phyloP scores from a whole-genome alignment of 2,888 invertebrate genomes.

The Herminia tarsipennalis region DNA sequence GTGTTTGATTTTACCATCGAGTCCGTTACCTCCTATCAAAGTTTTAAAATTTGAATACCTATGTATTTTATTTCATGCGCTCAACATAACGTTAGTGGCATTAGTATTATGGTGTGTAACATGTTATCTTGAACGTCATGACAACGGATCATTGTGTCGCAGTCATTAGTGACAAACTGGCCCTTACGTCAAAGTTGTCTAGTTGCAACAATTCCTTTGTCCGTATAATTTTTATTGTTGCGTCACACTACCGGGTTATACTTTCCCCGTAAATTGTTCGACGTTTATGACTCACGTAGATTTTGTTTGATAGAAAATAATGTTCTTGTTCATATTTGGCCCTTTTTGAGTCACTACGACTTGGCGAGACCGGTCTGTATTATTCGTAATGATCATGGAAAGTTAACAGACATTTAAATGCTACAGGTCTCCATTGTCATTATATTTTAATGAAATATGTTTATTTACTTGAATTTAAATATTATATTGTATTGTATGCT shows the following conservation, averaged over 20 bases:
- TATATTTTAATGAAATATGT: constrained; percentile 27
- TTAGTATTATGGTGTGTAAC: constrained; percentile 24
- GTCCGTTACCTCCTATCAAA: background rate
- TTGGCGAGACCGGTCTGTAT: constrained; percentile 22
- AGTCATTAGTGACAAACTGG: constrained; percentile 64
- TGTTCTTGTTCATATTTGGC: constrained; percentile 50
- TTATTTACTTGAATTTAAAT: too few species aligned
- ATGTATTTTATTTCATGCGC: background rate
- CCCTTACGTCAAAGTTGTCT: constrained; percentile 67
- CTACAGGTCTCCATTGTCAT: constrained; percentile 30
- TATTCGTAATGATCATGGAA: constrained; percentile 44
- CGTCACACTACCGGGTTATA: constrained; percentile 73
- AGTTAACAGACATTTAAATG: constrained; percentile 45
- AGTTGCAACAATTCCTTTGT: constrained; percentile 78
- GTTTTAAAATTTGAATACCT: background rate
- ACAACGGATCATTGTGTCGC: constrained; percentile 51
- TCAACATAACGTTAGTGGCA: background rate
- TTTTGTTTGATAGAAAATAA: constrained; percentile 61
- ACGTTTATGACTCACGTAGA: constrained; percentile 64
- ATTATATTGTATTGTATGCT: too few species aligned
- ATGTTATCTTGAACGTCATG: constrained; percentile 35
- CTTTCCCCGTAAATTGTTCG: constrained; percentile 77
- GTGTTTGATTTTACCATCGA: background rate
- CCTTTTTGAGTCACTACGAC: constrained; percentile 44
- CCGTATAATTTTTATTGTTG: constrained; percentile 79